Percentiles rank a stretch among this genome's conserved stretches.
phyloP scores from a whole-genome alignment of 2,797 vertebrate genomes.

The Channa striata region DNA sequence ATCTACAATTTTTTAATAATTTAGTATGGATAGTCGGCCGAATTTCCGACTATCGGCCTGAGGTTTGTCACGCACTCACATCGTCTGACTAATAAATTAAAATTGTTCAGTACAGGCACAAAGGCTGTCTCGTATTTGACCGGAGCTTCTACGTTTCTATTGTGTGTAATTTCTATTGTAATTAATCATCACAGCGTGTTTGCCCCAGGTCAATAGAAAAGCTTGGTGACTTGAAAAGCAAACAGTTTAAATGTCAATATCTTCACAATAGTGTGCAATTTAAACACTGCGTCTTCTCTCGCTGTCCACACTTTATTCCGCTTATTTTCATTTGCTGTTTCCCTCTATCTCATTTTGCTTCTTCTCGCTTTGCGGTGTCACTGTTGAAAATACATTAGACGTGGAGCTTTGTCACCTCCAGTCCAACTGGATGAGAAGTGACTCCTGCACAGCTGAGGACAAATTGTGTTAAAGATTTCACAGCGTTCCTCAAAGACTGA shows the following conservation, averaged over 20 bases:
- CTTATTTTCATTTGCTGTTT: not conserved
- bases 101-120: too few species aligned
- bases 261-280: not conserved
- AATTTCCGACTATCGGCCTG: too few species aligned
- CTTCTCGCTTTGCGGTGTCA: not conserved
- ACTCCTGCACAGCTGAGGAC: conserved; percentile 16
- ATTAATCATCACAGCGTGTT: too few species aligned
- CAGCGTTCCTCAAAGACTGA: not conserved
- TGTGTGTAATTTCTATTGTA: not conserved
- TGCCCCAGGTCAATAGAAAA: not conserved
- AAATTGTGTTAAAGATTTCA: conserved; percentile 9
- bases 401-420: not conserved
- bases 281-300: not conserved
- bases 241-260: too few species aligned
- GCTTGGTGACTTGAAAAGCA: not conserved
- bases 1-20: too few species aligned
- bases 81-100: too few species aligned
- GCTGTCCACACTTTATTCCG: not conserved
- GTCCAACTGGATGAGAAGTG: conserved; percentile 19
- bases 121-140: too few species aligned
- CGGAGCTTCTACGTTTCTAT: too few species aligned
- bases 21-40: too few species aligned
- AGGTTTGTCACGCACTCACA: too few species aligned
- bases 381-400: conserved; percentile 3
- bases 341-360: too few species aligned